These are phyloP conservation scores for Lucifuga dentata DNA, from an alignment of 2,113 vertebrate genomes.

Conservation along the genomic window DNA sequence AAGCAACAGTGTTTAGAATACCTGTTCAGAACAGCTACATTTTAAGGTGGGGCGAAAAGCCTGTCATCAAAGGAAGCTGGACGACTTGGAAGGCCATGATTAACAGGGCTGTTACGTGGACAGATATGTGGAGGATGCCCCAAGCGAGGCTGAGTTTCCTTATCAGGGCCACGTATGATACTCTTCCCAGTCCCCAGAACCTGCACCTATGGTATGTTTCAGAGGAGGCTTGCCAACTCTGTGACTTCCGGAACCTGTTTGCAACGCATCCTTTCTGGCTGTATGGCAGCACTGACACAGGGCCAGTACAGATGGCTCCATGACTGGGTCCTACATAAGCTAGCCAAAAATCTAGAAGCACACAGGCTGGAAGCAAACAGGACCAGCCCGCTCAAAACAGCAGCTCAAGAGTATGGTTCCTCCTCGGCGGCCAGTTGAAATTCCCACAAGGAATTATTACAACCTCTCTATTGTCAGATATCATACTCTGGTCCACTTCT, in stretches of 20 bases:
- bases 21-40: too few species aligned
- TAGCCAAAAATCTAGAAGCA: too few species aligned
- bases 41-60: too few species aligned
- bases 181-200: not conserved
- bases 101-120: not conserved
- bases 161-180: not conserved
- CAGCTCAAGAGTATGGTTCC: not conserved
- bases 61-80: too few species aligned
- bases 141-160: not conserved
- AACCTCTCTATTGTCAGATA: not conserved
- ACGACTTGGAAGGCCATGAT: too few species aligned
- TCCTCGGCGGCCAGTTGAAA: not conserved
- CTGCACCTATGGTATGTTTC: not conserved
- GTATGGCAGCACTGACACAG: too few species aligned
- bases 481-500: not conserved
- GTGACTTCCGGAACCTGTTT: not conserved
- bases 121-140: not conserved
- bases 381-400: not conserved
- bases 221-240: not conserved
- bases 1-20: too few species aligned
- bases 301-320: too few species aligned
- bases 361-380: too few species aligned
- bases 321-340: too few species aligned
- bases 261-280: too few species aligned
- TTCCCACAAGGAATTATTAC: not conserved